Conservation (phyloP, 2,113 vertebrate species). For the Pelmatolapia mariae region DNA sequence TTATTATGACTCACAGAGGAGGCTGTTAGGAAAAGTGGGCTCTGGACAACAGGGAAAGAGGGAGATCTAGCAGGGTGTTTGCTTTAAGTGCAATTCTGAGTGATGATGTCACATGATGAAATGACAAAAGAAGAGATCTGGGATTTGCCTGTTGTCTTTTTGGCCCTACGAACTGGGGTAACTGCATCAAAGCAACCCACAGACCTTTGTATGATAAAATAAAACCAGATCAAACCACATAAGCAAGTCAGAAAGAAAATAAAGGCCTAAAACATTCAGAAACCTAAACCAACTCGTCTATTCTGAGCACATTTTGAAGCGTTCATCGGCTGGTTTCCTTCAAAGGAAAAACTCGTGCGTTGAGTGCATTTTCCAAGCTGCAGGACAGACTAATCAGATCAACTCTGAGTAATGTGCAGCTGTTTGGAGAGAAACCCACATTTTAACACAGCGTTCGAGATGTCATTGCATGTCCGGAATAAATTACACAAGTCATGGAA, state of each 20-base stretch:
- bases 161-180: neutral
- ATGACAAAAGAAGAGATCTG: neutral
- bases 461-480: neutral
- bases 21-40: neutral
- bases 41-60: neutral
- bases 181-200: neutral
- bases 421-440: neutral
- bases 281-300: neutral
- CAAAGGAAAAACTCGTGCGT: neutral
- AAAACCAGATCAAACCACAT: neutral
- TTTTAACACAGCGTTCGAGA: neutral
- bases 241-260: neutral
- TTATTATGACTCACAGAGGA: slow-evolving; percentile 15
- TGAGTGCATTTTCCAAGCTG: neutral
- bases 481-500: neutral
- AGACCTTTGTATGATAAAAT: neutral
- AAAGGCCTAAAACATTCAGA: neutral
- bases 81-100: neutral
- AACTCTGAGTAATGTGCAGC: neutral
- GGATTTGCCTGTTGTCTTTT: neutral
- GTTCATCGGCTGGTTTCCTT: neutral
- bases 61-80: neutral
- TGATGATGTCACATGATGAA: neutral
- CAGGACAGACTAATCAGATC: neutral
- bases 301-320: neutral